Conservation (phyloP, 2,888 invertebrate species). For the Mythimna ferrago region DNA sequence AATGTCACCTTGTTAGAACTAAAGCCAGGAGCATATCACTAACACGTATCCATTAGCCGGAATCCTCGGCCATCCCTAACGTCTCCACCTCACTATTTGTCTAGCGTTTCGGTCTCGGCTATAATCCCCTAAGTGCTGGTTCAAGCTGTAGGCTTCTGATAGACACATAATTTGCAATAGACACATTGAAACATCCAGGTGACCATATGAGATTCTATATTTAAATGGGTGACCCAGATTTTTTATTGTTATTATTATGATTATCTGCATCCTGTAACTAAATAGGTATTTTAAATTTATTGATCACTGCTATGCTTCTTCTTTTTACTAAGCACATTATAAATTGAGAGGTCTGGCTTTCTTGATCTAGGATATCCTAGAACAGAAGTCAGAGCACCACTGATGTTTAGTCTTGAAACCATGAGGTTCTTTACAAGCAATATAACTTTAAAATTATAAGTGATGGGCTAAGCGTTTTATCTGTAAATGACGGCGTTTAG, state of each 20-base stretch:
- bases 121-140: conserved; percentile 18
- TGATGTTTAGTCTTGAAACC: too few species aligned
- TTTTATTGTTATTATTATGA: neutral
- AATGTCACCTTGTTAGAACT: conserved; percentile 15
- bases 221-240: neutral
- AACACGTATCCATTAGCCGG: conserved; percentile 41
- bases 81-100: conserved; percentile 54
- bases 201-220: neutral
- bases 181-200: neutral
- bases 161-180: conserved; percentile 6
- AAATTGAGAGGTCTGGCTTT: too few species aligned
- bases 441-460: too few species aligned
- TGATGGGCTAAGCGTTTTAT: too few species aligned
- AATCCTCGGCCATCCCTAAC: conserved; percentile 26
- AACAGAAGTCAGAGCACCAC: too few species aligned
- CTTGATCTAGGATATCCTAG: too few species aligned
- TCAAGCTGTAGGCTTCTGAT: conserved; percentile 16
- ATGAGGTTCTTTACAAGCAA: too few species aligned
- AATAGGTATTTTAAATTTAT: too few species aligned
- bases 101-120: conserved; percentile 22
- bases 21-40: conserved; percentile 14
- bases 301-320: too few species aligned
- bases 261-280: neutral
- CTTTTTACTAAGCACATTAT: too few species aligned
- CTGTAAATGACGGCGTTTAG: too few species aligned